These are phyloP conservation scores for Coregonus suidteri DNA, from an alignment of 2,797 vertebrate species.

Conservation along the genomic window DNA sequence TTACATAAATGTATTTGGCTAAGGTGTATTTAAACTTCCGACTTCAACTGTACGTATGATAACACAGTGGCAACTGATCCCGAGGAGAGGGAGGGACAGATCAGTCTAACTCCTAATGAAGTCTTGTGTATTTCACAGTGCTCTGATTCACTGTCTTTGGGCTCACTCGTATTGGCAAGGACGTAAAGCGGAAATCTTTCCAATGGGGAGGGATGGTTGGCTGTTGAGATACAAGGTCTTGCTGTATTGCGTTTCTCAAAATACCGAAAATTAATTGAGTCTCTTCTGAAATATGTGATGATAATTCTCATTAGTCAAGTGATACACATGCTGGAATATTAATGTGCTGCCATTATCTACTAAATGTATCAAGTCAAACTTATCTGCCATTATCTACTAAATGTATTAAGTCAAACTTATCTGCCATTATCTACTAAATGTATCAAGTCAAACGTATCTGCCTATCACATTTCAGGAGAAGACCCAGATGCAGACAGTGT, in stretches of 20 bases:
- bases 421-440: background rate
- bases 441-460: no score
- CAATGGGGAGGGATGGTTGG: background rate
- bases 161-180: background rate
- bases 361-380: no score
- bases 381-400: background rate
- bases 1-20: no score
- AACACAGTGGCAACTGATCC: slow-evolving; percentile 37
- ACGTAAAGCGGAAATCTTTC: background rate
- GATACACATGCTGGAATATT: background rate
- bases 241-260: background rate
- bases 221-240: background rate
- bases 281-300: background rate
- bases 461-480: no score
- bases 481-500: no score
- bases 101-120: background rate
- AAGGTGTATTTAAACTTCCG: no score
- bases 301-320: background rate
- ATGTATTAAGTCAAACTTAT: background rate
- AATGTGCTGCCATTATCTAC: background rate
- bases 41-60: slow-evolving; percentile 22
- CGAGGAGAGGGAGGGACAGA: slow-evolving; percentile 23
- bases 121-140: background rate
- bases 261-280: background rate
- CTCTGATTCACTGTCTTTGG: background rate